Percentiles rank a stretch among this genome's conserved stretches.
phyloP scores from a whole-genome alignment of 2,888 invertebrate species.

The Drosophila emarginata region DNA sequence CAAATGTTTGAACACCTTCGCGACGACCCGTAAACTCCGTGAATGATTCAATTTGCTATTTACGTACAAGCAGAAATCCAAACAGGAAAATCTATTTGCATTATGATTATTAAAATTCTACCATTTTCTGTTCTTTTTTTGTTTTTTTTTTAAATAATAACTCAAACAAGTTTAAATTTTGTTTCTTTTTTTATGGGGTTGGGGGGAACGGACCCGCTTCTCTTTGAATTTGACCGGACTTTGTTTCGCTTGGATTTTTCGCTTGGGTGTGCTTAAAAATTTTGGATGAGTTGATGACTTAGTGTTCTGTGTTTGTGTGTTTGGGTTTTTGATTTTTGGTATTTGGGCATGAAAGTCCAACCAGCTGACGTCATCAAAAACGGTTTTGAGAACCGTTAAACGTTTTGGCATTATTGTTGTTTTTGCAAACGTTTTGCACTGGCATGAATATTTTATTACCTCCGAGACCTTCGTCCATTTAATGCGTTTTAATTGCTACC shows the following conservation, averaged over 20 bases:
- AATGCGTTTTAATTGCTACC: background rate
- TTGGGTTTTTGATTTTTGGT: constrained; percentile 15
- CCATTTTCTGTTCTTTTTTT: constrained; percentile 40
- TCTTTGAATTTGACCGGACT: constrained; percentile 17
- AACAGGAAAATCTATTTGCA: constrained; percentile 60
- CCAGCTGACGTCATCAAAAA: constrained; percentile 69
- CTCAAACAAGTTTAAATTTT: constrained; percentile 63
- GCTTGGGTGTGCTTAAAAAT: constrained; percentile 14
- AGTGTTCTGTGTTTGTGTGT: background rate
- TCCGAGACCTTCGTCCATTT: background rate
- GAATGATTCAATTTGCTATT: constrained; percentile 57
- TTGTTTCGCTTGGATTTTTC: constrained; percentile 13
- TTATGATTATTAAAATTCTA: constrained; percentile 3
- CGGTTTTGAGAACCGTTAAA: constrained; percentile 57
- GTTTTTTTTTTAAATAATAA: constrained; percentile 52
- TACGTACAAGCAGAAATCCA: constrained; percentile 35
- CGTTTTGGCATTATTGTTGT: constrained; percentile 37
- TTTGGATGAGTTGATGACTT: constrained; percentile 8
- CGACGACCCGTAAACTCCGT: constrained; percentile 2
- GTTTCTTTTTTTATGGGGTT: background rate
- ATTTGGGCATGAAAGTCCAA: constrained; percentile 12
- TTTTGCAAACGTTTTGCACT: constrained; percentile 30
- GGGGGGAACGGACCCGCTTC: constrained; percentile 51
- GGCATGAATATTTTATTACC: constrained; percentile 53
- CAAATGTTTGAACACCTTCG: constrained; percentile 53